Percentiles rank a stretch among this genome's conserved stretches.
Evolutionary conservation across 2,113 vertebrate genomes (phyloP).

Genomic region (Cebus imitator): DNA sequence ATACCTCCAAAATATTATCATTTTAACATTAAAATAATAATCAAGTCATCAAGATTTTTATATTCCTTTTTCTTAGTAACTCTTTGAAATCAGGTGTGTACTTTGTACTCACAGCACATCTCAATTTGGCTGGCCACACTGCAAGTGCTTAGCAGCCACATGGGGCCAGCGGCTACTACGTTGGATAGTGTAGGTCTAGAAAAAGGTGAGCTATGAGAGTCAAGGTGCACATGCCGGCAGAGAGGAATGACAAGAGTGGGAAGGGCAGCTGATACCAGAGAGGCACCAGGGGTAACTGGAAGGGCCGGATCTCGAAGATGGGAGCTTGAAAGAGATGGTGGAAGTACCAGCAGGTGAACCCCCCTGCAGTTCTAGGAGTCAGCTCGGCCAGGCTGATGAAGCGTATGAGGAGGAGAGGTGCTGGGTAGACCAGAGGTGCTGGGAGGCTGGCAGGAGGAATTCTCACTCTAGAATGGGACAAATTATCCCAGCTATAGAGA

Average conservation of each 20-base stretch:
- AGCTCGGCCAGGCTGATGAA: neutral
- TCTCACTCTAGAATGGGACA: neutral
- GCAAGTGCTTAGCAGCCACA: neutral
- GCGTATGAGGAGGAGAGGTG: neutral
- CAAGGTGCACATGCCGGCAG: accelerated
- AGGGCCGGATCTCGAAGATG: neutral
- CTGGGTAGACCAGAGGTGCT: accelerated
- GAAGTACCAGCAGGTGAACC: neutral
- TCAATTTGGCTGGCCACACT: neutral
- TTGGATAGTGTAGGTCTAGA: neutral
- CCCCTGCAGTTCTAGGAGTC: accelerated
- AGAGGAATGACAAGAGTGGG: neutral
- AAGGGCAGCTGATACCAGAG: neutral
- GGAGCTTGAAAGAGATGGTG: neutral
- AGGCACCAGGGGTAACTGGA: neutral
- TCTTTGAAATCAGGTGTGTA: neutral
- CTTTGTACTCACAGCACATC: neutral
- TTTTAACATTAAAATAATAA: neutral
- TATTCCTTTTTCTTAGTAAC: neutral
- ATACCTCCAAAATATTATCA: neutral
- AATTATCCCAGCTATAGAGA: neutral
- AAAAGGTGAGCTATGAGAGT: neutral
- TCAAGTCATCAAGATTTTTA: neutral
- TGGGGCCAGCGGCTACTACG: neutral
- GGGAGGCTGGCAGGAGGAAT: neutral